These are phyloP conservation scores for Mohoua ochrocephala DNA, from an alignment of 2,113 vertebrate genomes.

Conservation along the genomic window DNA sequence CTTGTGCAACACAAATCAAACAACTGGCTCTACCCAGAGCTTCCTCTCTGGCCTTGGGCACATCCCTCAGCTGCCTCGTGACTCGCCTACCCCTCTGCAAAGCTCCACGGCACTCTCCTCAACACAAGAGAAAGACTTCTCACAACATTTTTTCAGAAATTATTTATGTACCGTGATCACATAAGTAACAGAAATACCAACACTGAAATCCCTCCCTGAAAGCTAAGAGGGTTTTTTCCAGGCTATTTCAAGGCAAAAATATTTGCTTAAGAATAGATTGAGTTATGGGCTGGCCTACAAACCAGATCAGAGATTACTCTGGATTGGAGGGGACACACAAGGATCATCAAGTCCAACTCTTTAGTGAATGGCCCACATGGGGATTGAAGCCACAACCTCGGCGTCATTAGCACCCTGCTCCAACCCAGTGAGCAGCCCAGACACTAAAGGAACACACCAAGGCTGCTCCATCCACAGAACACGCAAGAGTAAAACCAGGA, in stretches of 20 bases:
- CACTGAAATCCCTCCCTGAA: background rate
- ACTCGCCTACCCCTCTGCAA: background rate
- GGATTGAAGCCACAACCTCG: background rate
- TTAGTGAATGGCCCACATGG: background rate
- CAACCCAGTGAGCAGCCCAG: background rate
- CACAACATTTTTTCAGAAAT: rapidly evolving
- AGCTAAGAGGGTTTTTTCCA: background rate
- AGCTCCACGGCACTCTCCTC: background rate
- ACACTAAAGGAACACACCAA: background rate
- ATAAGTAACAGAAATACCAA: background rate
- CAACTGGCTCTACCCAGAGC: rapidly evolving
- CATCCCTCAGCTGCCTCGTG: background rate
- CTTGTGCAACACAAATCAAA: background rate
- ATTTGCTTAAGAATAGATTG: background rate
- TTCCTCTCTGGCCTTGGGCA: background rate
- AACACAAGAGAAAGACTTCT: background rate
- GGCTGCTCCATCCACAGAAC: no score
- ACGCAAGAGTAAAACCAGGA: background rate
- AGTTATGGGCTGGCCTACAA: background rate
- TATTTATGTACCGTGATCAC: background rate
- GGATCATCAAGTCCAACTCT: background rate
- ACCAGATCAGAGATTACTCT: background rate
- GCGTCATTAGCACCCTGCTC: rapidly evolving
- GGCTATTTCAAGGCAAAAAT: background rate
- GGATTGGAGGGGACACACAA: background rate